Base-by-base conservation (phyloP, 2,797 vertebrate species). In the Pseudochromis fuscus region DNA sequence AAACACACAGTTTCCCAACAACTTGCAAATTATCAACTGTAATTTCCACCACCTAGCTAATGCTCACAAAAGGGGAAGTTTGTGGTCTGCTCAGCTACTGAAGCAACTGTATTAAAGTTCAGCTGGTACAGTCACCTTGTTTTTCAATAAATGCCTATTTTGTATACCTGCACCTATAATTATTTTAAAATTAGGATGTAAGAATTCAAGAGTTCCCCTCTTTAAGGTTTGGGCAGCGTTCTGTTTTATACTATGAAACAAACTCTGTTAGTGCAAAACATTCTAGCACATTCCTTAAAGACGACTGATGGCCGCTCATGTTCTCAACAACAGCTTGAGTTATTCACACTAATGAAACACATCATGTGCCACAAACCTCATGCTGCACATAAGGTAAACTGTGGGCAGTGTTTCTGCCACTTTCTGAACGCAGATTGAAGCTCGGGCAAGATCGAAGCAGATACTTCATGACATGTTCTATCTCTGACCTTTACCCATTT, bases 301-400 rank as follows among this genome's bases (percentile, higher is more conserved):
- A 13, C 18, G n/a, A 42, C 18, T n/a, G 38, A 7, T 33, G 31
- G 15, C 16, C 23, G 7, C 16, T 21, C 18, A 61, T 45, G 9
- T 16, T 48, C 42, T 42, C 24, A 61, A 28, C 64, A 69, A 65
- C 2, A 2, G 62, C 8, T 55, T 28, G 40, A 33, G 3, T 50
- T 50, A 38, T 58, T 45, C 45, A 10, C 21, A 30, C 24, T 18
- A 23, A 67, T 33, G 8, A 65, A 44, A 19, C 15, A 23, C 38
- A 57, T 48, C 30, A 56, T 55, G 52, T 60, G 63, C 40, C n/a
- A 48, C 61, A 33, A 50, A 40, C 25, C n/a, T 19, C 50, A 37
- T 27, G 44, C 68, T 19, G 30, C 3, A 12, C 16, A 19, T 9
- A 27, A 27, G 15, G 10, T 25, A 4, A 55, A 68, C 7, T 27